A percentile compares a stretch with the other conserved stretches of the same genome.
Evolutionary conservation across 2,888 invertebrate species (phyloP).

Genomic region (Hemistola chrysoprasaria): DNA sequence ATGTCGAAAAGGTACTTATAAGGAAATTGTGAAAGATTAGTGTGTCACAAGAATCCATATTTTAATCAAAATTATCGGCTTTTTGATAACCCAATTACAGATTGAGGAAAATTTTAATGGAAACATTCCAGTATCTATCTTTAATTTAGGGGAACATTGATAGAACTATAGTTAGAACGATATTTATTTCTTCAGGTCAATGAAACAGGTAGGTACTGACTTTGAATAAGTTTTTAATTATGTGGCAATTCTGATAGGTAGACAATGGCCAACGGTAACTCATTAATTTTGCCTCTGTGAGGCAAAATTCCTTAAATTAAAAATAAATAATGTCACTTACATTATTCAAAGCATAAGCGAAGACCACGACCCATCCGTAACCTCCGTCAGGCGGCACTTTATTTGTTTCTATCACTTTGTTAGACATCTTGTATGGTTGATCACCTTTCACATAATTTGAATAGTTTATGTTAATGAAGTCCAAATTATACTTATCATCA

Average conservation of each 20-base stretch:
- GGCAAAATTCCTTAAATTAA: too few relatives aligned
- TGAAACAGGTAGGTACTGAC: too few relatives aligned
- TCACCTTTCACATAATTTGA: conserved; percentile 23
- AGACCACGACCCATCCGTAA: conserved; percentile 85
- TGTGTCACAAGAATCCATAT: neutral
- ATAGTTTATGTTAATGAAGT: conserved; percentile 20
- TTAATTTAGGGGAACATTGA: neutral
- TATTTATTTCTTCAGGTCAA: too few relatives aligned
- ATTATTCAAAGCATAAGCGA: conserved; percentile 83
- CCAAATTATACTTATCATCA: conserved; percentile 27
- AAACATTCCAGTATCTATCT: neutral
- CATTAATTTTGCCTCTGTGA: too few relatives aligned
- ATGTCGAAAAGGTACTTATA: too few relatives aligned
- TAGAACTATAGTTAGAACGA: neutral
- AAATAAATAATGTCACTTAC: too few relatives aligned
- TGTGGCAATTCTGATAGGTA: too few relatives aligned
- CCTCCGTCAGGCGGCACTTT: conserved; percentile 85
- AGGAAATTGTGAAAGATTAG: conserved; percentile 1
- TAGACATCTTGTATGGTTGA: conserved; percentile 46
- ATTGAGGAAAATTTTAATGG: neutral
- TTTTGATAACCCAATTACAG: conserved; percentile 19
- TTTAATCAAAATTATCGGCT: conserved; percentile 3
- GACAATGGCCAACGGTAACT: too few relatives aligned
- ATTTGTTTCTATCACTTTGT: conserved; percentile 37
- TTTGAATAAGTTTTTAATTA: too few relatives aligned